Percentiles rank a stretch among this genome's conserved stretches.
phyloP scores from a whole-genome alignment of 2,888 invertebrate genomes.

The Lycophotia porphyrea region DNA sequence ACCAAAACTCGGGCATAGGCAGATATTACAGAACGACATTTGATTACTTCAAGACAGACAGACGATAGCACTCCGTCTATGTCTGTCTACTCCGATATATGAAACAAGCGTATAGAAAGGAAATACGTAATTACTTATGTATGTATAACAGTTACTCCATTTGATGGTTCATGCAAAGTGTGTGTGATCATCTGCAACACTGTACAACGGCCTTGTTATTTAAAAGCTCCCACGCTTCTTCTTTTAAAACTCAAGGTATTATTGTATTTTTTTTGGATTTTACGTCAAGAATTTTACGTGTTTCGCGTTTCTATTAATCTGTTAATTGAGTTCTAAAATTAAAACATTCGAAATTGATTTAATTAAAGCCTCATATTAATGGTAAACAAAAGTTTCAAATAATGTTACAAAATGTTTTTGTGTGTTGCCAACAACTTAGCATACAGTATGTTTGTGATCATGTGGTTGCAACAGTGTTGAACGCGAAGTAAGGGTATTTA shows the following conservation, averaged over 20 bases:
- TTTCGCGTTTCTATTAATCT: slow-evolving; percentile 8
- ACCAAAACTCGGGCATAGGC: background rate
- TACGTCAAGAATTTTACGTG: background rate
- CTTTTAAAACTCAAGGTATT: slow-evolving; percentile 12
- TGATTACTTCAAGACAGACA: background rate
- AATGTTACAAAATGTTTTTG: background rate
- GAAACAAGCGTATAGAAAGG: background rate
- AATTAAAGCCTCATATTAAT: background rate
- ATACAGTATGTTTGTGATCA: background rate
- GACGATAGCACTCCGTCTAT: background rate
- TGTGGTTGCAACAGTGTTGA: background rate
- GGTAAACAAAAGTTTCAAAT: slow-evolving; percentile 6
- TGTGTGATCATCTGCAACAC: slow-evolving; percentile 38
- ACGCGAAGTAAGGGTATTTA: background rate
- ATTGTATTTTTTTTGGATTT: slow-evolving; percentile 13
- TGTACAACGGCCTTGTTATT: slow-evolving; percentile 56
- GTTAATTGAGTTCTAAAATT: slow-evolving; percentile 12
- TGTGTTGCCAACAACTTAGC: background rate
- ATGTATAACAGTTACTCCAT: background rate
- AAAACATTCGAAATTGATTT: slow-evolving; percentile 1
- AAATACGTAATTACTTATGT: slow-evolving; percentile 3
- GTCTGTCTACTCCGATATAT: background rate
- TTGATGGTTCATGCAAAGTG: slow-evolving; percentile 36
- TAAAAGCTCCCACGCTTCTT: slow-evolving; percentile 49
- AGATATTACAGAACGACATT: background rate